Evolutionary conservation across 2,113 vertebrate genomes (phyloP).

Genomic region (Vulpes ferrilata): DNA sequence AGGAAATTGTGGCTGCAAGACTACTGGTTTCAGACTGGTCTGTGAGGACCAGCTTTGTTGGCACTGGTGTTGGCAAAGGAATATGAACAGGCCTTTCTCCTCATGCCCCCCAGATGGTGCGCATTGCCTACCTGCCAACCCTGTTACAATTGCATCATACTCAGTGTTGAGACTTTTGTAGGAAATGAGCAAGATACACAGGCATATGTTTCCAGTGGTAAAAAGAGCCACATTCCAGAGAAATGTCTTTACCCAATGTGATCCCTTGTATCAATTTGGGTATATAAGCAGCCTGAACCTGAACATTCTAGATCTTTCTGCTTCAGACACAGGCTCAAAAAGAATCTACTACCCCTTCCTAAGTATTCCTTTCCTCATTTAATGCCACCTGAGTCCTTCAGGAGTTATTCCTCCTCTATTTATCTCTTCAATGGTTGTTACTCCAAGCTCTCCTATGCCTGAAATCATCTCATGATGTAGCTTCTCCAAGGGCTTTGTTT

Average conservation of each 20-base stretch:
- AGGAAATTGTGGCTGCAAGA: not conserved
- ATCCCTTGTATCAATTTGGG: not conserved
- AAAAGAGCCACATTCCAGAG: not conserved
- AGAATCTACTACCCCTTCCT: not conserved
- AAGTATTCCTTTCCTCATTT: not conserved
- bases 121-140: not conserved
- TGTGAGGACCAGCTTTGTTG: not conserved
- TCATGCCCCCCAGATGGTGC: not conserved
- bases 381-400: not conserved
- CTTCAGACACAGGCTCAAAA: not conserved
- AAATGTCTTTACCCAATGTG: not conserved
- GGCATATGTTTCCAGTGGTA: not conserved
- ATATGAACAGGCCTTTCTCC: conserved; percentile 41
- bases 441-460: not conserved
- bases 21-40: not conserved
- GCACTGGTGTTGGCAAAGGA: not conserved
- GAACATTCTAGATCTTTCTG: conserved; percentile 24
- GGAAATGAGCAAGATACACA: conserved; percentile 12
- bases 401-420: not conserved
- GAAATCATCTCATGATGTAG: not conserved
- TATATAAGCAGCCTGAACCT: not conserved
- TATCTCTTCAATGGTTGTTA: not conserved
- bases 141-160: conserved; percentile 6
- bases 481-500: not conserved
- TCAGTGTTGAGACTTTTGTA: not conserved